phyloP scores from a whole-genome alignment of 2,888 invertebrate species.

The Agrotis ipsilon region DNA sequence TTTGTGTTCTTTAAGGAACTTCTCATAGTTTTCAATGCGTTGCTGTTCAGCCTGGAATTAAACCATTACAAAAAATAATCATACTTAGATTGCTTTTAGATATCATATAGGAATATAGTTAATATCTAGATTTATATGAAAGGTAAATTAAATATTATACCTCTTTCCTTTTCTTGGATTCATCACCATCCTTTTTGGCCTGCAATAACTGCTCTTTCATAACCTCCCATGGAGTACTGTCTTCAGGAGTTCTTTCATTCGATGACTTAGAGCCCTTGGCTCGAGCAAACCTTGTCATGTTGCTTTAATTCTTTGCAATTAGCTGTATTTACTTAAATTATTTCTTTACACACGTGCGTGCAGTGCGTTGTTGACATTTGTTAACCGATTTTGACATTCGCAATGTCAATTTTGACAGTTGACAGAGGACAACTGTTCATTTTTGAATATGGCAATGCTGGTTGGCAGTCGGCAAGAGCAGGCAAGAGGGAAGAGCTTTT shows the following conservation, averaged over 20 bases:
- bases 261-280: slow-evolving; percentile 94
- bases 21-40: slow-evolving; percentile 88
- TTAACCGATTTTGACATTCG: not conserved
- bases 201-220: slow-evolving; percentile 92
- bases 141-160: slow-evolving; percentile 62
- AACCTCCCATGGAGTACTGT: slow-evolving; percentile 94
- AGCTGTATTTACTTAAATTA: not conserved
- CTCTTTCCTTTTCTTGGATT: slow-evolving; percentile 82
- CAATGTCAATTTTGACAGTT: no score
- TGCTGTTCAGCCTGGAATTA: slow-evolving; percentile 87
- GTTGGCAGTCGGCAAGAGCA: no score
- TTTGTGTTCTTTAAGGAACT: slow-evolving; percentile 88
- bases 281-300: slow-evolving; percentile 94
- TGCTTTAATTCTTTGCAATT: slow-evolving; percentile 2
- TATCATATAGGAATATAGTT: not conserved
- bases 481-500: no score
- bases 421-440: no score
- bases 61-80: slow-evolving; percentile 3
- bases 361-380: not conserved
- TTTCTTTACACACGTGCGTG: slow-evolving; percentile 12
- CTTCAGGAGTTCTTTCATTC: slow-evolving; percentile 93
- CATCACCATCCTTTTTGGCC: slow-evolving; percentile 86
- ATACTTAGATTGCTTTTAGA: not conserved
- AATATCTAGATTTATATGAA: not conserved
- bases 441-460: no score